A percentile compares a stretch with the other conserved stretches of the same genome.
Conservation (phyloP, 2,888 invertebrate species). For the Andrena hattorfiana region DNA sequence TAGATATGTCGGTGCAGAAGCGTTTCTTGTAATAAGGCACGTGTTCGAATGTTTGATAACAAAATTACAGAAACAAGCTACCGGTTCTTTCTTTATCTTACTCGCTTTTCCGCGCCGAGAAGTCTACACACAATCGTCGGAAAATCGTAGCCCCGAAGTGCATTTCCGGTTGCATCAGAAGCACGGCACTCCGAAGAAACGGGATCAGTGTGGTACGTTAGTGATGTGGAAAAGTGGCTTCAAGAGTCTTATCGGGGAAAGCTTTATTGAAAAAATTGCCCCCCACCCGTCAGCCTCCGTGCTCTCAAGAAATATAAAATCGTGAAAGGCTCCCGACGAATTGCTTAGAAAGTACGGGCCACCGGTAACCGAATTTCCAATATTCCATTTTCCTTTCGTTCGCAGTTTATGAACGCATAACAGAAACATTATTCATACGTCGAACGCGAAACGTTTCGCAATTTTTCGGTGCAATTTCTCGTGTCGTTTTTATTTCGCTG, state of each 20-base stretch:
- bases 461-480: constrained; percentile 33
- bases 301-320: constrained; percentile 51
- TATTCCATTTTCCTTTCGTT: constrained; percentile 3
- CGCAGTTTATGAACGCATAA: neutral
- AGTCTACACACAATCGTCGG: neutral
- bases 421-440: constrained; percentile 2
- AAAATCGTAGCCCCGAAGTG: constrained; percentile 27
- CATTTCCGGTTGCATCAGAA: constrained; percentile 39
- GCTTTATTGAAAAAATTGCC: constrained; percentile 54
- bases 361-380: neutral
- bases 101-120: neutral
- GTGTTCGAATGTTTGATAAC: neutral
- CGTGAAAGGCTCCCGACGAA: constrained; percentile 20
- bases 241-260: constrained; percentile 46
- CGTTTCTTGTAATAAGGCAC: neutral
- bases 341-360: constrained; percentile 25
- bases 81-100: neutral
- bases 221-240: constrained; percentile 63
- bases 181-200: constrained; percentile 27
- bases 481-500: constrained; percentile 19
- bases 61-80: no score
- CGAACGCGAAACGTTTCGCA: neutral
- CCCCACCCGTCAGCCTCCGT: neutral
- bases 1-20: neutral
- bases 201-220: constrained; percentile 45